These are phyloP conservation scores for Scrobipalpa atriplicella DNA, from an alignment of 2,888 invertebrate genomes.

Conservation along the genomic window DNA sequence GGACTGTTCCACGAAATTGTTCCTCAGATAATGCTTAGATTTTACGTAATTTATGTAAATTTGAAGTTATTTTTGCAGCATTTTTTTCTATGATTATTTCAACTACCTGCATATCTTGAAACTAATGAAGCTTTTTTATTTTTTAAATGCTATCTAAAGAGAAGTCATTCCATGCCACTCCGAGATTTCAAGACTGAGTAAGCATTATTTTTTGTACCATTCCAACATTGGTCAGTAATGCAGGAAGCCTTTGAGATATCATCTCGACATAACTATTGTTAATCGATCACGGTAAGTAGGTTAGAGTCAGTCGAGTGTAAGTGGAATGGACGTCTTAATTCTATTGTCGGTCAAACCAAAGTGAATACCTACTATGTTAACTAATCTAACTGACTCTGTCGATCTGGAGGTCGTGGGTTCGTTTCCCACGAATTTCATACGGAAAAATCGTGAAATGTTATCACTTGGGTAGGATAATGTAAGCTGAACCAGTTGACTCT, in stretches of 20 bases:
- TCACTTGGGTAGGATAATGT: too few species aligned
- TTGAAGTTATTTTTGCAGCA: too few species aligned
- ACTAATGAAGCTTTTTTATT: not conserved
- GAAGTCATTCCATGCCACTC: slow-evolving; percentile 16
- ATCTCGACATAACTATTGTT: slow-evolving; percentile 56
- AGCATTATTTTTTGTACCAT: slow-evolving; percentile 24
- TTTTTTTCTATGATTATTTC: too few species aligned
- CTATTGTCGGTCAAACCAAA: slow-evolving; percentile 13
- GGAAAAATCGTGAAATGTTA: too few species aligned
- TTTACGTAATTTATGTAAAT: too few species aligned
- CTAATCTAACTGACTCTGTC: not conserved
- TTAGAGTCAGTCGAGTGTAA: slow-evolving; percentile 11
- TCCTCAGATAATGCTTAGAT: too few species aligned
- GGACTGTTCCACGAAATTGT: too few species aligned
- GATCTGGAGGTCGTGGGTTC: too few species aligned
- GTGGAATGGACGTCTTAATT: slow-evolving; percentile 16
- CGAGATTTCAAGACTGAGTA: slow-evolving; percentile 2
- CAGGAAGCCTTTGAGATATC: slow-evolving; percentile 53
- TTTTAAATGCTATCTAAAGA: not conserved
- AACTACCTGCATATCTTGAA: too few species aligned
- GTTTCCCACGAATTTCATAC: too few species aligned
- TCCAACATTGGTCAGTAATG: slow-evolving; percentile 35
- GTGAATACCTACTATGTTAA: slow-evolving; percentile 5
- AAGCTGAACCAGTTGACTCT: too few species aligned
- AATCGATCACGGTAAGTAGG: slow-evolving; percentile 45